Conservation (phyloP, 2,113 vertebrate species). For the Vidua macroura region DNA sequence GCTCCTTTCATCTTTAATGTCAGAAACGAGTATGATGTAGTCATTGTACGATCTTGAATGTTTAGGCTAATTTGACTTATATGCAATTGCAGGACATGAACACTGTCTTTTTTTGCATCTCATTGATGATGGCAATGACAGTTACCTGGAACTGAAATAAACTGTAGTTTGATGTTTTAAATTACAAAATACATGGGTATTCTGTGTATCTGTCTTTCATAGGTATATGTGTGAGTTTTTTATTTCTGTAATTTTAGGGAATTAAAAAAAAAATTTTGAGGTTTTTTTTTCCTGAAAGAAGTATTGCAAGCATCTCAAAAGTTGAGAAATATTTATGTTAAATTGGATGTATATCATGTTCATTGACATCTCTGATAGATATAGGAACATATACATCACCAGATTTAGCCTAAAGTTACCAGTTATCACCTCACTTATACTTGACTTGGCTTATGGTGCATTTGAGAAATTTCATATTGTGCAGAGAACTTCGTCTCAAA, state of each 20-base stretch:
- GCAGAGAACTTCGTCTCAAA: background rate
- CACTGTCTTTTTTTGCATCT: background rate
- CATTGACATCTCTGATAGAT: background rate
- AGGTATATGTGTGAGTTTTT: background rate
- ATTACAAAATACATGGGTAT: background rate
- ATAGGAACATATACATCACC: background rate
- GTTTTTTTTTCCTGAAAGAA: background rate
- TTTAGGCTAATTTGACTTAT: background rate
- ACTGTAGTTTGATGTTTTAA: background rate
- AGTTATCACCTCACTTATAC: background rate
- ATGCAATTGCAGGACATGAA: background rate
- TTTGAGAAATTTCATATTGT: background rate
- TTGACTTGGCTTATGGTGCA: background rate
- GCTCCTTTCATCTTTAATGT: background rate
- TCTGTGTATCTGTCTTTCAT: background rate
- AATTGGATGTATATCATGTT: background rate
- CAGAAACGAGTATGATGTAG: background rate
- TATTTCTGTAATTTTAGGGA: background rate
- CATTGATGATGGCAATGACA: background rate
- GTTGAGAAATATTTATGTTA: background rate
- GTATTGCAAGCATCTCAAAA: background rate
- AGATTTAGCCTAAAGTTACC: background rate
- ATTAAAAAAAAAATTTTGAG: background rate
- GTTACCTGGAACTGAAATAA: background rate
- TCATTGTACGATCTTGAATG: background rate